Base-by-base conservation (phyloP, 2,888 invertebrate species). In the Calephelis perditalis region DNA sequence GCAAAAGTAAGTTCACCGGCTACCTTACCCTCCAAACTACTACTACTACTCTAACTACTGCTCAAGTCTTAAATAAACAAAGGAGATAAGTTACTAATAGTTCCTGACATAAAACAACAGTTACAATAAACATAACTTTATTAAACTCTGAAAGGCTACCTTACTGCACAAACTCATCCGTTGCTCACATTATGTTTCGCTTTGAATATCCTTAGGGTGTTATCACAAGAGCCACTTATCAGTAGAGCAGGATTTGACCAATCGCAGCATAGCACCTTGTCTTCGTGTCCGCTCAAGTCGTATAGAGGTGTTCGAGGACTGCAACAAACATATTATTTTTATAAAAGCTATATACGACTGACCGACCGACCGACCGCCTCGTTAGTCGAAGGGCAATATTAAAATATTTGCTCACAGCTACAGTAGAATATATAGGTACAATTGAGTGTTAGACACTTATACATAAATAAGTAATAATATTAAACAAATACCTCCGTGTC, bases 191-290 rank as follows among this genome's bases (percentile, higher is more conserved):
- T 82, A 69, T 92, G 84, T 71, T 92, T 93, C 0, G 94, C 92
- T 79, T 95, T 96, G 79, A 95, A 98, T 79, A 97, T 94, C 82
- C 98, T 95, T 59, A 99, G 92, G 54, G 96, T 95, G 82, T 98
- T 98, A 84, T 99, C 99, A 45, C 96, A 94, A 10, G 97, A 96
- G 44, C 99, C 99, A 63, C 98, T 98, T 63, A 98, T 92, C 66
- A 99, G 94, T 59, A 95, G 92, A 59, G 95, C 92, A 0, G 96
- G 94, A 83, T 96, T 95, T 2, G 97, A 95, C 99, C 99, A 99
- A 85, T 98, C 97, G 69, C 97, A 96, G 79, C 96, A 95, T 58
- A 99, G 90, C 7, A 98, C 96, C 83, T 97, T 98, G 75, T 98
- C 98, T 73, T 97, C 95, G 79, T 99, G 99, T 0, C 99, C 99